Evolutionary conservation across 2,888 invertebrate species (phyloP).

Genomic region (Dorcus hopei): DNA sequence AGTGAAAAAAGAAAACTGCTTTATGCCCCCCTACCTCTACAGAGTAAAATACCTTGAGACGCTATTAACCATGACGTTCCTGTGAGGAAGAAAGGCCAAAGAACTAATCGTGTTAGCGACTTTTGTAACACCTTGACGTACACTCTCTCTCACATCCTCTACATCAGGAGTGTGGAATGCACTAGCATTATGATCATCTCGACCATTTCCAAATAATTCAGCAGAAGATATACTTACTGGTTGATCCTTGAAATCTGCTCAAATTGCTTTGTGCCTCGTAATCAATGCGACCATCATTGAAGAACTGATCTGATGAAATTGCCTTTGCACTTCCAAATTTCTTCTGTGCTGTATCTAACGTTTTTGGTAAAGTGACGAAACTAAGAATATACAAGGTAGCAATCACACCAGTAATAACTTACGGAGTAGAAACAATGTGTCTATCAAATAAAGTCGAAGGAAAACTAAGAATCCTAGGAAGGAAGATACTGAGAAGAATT

Average conservation of each 20-base stretch:
- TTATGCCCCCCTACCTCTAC: background rate
- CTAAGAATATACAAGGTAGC: too few species aligned
- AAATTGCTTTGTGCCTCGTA: conserved; percentile 59
- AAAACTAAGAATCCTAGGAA: too few species aligned
- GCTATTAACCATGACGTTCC: conserved; percentile 43
- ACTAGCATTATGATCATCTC: conserved; percentile 15
- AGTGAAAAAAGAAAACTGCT: conserved; percentile 8
- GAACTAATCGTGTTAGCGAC: conserved; percentile 94
- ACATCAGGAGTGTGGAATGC: conserved; percentile 70
- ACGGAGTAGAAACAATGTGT: too few species aligned
- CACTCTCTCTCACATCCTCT: conserved; percentile 95
- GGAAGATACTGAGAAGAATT: too few species aligned
- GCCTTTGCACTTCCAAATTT: conserved; percentile 97
- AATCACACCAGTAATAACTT: too few species aligned
- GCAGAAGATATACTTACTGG: conserved; percentile 86
- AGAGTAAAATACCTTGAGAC: conserved; percentile 12
- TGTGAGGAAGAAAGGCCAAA: conserved; percentile 89
- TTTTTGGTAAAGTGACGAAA: background rate
- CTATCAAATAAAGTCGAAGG: too few species aligned
- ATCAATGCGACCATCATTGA: conserved; percentile 66
- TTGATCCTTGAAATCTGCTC: conserved; percentile 85
- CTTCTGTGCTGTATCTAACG: conserved; percentile 69
- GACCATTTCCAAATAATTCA: conserved; percentile 73
- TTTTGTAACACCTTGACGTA: conserved; percentile 93
- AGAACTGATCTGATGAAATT: conserved; percentile 96